A percentile compares a stretch with the other conserved stretches of the same genome.
Conservation (phyloP, 2,797 vertebrate genomes). For the Streptopelia turtur region DNA sequence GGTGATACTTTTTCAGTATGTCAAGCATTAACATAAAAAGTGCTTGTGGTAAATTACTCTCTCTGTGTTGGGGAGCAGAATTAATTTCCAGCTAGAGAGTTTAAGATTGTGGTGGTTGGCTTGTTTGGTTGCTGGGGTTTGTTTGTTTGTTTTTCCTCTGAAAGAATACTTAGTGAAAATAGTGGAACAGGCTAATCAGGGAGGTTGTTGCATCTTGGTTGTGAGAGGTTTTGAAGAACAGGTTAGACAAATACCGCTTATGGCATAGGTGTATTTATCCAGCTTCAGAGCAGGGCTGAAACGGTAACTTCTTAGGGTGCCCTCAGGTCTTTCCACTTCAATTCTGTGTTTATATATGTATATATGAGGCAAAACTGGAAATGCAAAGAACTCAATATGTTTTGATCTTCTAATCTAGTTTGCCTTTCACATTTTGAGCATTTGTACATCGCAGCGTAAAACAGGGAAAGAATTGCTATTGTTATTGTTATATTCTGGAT, state of each 20-base stretch:
- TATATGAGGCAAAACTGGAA: constrained; percentile 21
- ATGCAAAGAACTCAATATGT: rapidly evolving
- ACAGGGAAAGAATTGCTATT: not conserved
- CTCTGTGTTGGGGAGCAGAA: not conserved
- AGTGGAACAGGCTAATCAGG: not conserved
- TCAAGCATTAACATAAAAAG: not conserved
- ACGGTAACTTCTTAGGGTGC: not conserved
- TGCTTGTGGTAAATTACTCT: not conserved
- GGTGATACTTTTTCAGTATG: not conserved
- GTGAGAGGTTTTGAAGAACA: constrained; percentile 31
- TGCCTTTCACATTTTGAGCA: not conserved
- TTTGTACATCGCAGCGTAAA: not conserved
- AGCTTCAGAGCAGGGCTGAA: not conserved
- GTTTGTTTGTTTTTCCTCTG: not conserved
- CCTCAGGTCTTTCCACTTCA: not conserved
- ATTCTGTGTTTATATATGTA: not conserved
- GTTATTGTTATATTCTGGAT: rapidly evolving
- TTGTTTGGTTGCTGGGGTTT: not conserved
- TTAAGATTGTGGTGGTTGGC: not conserved
- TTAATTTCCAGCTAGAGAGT: not conserved
- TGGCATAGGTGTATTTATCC: not conserved
- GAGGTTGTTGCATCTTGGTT: not conserved
- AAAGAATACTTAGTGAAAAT: not conserved
- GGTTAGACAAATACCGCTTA: constrained; percentile 1
- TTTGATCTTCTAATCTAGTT: constrained; percentile 23